Evolutionary conservation across 2,797 vertebrate genomes (phyloP).

Genomic region (Halcyon badia): DNA sequence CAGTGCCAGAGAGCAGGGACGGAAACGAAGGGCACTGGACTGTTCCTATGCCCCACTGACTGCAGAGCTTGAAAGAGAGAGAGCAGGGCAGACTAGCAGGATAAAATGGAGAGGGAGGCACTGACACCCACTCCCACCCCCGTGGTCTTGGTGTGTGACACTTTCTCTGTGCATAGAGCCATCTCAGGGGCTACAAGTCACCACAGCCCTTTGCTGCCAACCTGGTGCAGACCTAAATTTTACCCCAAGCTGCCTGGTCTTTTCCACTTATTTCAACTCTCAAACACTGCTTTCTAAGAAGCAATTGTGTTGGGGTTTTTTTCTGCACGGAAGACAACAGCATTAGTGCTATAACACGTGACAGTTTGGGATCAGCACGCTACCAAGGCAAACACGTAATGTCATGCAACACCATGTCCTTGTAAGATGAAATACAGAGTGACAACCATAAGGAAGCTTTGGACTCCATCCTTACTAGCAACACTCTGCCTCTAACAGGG

Average conservation of each 20-base stretch:
- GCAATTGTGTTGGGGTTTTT: neutral
- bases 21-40: neutral
- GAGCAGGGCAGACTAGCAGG: neutral
- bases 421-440: neutral
- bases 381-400: neutral
- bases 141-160: rapidly evolving
- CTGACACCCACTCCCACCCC: neutral
- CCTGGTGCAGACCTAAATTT: neutral
- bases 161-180: neutral
- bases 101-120: neutral
- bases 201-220: neutral
- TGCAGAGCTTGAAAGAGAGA: neutral
- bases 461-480: neutral
- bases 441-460: neutral
- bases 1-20: neutral
- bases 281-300: neutral
- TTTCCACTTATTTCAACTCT: neutral
- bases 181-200: neutral
- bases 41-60: rapidly evolving
- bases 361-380: neutral
- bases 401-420: neutral
- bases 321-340: neutral
- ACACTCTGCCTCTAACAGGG: neutral
- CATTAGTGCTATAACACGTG: neutral
- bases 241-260: neutral